These are phyloP conservation scores for Rhorus exstirpatorius DNA, from an alignment of 2,888 invertebrate genomes.

Conservation along the genomic window DNA sequence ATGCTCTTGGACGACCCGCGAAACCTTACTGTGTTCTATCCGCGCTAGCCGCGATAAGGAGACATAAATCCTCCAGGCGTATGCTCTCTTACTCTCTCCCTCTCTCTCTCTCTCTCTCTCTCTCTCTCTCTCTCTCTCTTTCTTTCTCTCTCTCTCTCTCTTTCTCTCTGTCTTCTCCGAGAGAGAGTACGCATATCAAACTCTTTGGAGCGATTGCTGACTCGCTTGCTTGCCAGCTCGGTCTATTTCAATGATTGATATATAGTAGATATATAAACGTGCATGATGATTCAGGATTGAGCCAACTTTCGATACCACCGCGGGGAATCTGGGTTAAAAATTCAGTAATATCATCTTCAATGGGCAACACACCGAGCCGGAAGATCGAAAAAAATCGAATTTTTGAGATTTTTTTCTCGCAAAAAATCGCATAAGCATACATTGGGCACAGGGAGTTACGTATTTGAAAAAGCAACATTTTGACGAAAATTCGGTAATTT, in stretches of 20 bases:
- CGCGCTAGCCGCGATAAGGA: constrained; percentile 66
- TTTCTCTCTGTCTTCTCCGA: constrained; percentile 8
- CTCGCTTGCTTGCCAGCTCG: constrained; percentile 38
- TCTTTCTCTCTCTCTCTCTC: constrained; percentile 8
- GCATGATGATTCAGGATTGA: background rate
- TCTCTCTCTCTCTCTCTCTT: constrained; percentile 7
- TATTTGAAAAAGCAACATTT: too few species aligned
- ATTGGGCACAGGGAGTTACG: too few species aligned
- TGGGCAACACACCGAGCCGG: too few species aligned
- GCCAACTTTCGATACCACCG: background rate
- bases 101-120: constrained; percentile 9
- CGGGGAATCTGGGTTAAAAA: background rate
- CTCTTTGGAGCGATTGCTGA: constrained; percentile 51
- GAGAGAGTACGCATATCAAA: constrained; percentile 27
- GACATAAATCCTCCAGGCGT: constrained; percentile 67
- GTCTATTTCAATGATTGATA: constrained; percentile 3
- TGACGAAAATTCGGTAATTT: too few species aligned
- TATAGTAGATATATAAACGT: background rate
- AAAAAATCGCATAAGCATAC: too few species aligned
- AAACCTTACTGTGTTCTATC: constrained; percentile 70
- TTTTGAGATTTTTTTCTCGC: too few species aligned
- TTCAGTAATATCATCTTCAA: background rate
- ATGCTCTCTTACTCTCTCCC: constrained; percentile 23
- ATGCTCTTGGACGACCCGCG: constrained; percentile 33
- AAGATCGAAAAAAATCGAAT: too few species aligned